These are phyloP conservation scores for Phytoseiulus persimilis DNA, from an alignment of 2,888 invertebrate species.

Conservation along the genomic window DNA sequence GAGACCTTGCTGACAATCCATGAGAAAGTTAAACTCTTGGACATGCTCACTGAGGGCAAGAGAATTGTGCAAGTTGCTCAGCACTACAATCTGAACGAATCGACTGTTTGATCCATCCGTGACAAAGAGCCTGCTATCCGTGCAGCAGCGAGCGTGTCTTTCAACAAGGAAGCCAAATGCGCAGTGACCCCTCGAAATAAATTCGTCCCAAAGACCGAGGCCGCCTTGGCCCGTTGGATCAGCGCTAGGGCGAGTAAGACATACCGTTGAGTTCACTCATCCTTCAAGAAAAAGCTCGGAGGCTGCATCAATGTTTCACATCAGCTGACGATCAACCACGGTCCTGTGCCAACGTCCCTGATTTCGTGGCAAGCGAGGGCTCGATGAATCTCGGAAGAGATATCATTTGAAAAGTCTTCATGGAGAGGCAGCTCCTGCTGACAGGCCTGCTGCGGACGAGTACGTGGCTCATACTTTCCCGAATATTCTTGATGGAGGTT, in stretches of 20 bases:
- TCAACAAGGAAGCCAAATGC: no score
- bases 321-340: no score
- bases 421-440: constrained; percentile 40
- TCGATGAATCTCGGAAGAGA: constrained; percentile 43
- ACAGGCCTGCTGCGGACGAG: constrained; percentile 40
- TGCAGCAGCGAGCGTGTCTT: no score
- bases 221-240: constrained; percentile 41
- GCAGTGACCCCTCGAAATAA: no score
- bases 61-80: no score
- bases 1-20: no score
- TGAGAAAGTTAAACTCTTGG: no score
- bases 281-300: constrained; percentile 41
- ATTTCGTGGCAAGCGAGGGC: constrained; percentile 43
- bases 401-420: constrained; percentile 40
- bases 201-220: neutral
- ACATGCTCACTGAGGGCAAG: no score
- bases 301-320: constrained; percentile 39
- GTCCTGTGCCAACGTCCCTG: constrained; percentile 40
- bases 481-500: constrained; percentile 41
- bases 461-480: neutral
- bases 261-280: constrained; percentile 36
- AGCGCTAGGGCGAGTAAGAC: constrained; percentile 38
- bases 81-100: no score
- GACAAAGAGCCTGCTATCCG: no score
- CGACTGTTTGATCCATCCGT: no score